A percentile compares a stretch with the other conserved stretches of the same genome.
These are phyloP conservation scores for Pocillopora meandrina DNA, from an alignment of 92 coral and sea anemone species.

Conservation along the genomic window DNA sequence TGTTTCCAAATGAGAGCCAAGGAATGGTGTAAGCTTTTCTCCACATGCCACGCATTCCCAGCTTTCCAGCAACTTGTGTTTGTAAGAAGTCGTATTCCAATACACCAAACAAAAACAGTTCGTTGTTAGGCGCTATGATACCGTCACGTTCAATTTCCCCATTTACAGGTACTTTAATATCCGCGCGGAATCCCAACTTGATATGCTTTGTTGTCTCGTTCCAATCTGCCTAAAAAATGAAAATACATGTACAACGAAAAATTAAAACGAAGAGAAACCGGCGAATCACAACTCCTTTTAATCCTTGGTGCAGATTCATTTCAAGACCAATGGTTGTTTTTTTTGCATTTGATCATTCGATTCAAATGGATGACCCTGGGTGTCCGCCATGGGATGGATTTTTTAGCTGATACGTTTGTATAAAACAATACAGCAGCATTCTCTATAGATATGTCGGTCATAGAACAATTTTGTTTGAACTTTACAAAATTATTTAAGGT, in stretches of 20 bases:
- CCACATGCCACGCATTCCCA: constrained; percentile 97
- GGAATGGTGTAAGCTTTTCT: constrained; percentile 81
- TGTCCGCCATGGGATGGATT: too few relatives aligned
- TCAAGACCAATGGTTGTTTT: too few relatives aligned
- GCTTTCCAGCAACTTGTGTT: constrained; percentile 67
- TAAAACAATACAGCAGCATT: too few relatives aligned
- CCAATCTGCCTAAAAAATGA: constrained; percentile 74
- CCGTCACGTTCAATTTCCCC: constrained; percentile 94
- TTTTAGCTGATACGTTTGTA: too few relatives aligned
- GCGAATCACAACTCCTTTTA: too few relatives aligned
- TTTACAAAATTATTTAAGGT: not conserved
- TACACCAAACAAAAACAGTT: constrained; percentile 83
- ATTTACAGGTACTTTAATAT: constrained; percentile 91
- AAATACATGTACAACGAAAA: not conserved
- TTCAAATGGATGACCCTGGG: too few relatives aligned
- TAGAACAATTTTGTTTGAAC: not conserved
- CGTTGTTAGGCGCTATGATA: constrained; percentile 78
- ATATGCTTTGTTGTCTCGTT: constrained; percentile 61
- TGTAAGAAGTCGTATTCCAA: constrained; percentile 76
- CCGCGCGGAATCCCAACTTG: constrained; percentile 89
- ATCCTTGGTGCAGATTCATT: too few relatives aligned
- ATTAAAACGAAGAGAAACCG: too few relatives aligned
- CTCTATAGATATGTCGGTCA: not conserved
- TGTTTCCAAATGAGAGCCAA: constrained; percentile 88
- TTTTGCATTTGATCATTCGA: too few relatives aligned